A percentile compares a stretch with the other conserved stretches of the same genome.
Conservation (phyloP, 2,888 invertebrate species). For the Microchrysa polita region DNA sequence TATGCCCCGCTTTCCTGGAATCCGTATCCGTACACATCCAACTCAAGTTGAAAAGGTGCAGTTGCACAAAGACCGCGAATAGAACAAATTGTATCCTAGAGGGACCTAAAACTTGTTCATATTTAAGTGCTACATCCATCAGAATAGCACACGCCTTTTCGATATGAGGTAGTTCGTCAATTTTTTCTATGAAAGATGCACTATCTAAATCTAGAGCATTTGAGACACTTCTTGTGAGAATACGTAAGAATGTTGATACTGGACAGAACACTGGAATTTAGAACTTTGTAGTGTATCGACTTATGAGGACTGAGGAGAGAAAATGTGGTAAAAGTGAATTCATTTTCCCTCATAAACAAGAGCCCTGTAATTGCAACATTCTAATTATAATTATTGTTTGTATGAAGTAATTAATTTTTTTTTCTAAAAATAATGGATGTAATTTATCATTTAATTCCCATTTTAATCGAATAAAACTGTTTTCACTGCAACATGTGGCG, state of each 20-base stretch:
- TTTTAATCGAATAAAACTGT: no score
- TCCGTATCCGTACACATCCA: conserved; percentile 17
- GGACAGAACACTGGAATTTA: no score
- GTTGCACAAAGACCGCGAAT: conserved; percentile 1
- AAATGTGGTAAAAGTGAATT: no score
- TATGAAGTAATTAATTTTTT: no score
- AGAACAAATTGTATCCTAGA: conserved; percentile 10
- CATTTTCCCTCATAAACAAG: no score
- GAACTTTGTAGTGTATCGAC: no score
- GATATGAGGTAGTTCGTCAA: conserved; percentile 29
- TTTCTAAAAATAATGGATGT: no score
- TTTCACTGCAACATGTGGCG: conserved; percentile 10
- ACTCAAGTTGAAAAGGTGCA: conserved; percentile 16
- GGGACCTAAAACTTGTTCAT: conserved; percentile 20
- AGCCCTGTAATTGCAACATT: no score
- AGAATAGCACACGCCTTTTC: conserved; percentile 10
- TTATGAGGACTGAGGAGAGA: no score
- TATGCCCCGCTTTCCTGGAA: conserved; percentile 25
- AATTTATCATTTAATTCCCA: no score
- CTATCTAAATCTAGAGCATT: conserved; percentile 29
- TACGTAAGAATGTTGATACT: no score
- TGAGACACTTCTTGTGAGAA: conserved; percentile 28
- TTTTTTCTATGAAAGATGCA: conserved; percentile 15
- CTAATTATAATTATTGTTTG: no score
- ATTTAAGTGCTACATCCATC: conserved; percentile 24